Evolutionary conservation across 1,140 invertebrate genomes (phyloP), one percentile per base, ranked within the genome.

Genomic region (Solenopsis invicta): DNA sequence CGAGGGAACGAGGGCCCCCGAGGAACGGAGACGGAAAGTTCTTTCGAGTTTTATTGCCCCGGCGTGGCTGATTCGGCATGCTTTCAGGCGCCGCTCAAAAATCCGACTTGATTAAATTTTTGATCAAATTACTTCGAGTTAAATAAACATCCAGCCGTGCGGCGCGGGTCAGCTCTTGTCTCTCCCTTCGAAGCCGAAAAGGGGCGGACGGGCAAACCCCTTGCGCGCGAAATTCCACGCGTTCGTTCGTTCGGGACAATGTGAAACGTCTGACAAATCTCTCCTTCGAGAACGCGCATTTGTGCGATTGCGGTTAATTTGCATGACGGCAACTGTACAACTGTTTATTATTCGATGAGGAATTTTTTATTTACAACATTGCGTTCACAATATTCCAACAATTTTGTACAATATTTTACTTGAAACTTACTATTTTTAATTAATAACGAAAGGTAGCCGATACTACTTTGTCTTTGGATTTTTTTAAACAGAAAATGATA

Each of bases 31-130:
- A 87, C 80, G 84, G 87, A 56, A 64, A 89, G 91, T 92, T 93
- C 91, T 94, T 92, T 50, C 90, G 87, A 93, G 90, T 95, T 95
- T 95, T 93, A 95, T 93, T 94, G 91, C 90, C 88, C 62, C 84
- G 81, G 77, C 93, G 92, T 93, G 86, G 93, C 90, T 87, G 91
- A 95, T 95, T 95, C 93, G 94, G 91, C 91, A 93, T 93, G 93
- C 93, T 93, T 91, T 66, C 76, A 85, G 89, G 84, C 87, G 90
- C 89, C 88, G 93, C 88, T 95, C 91, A 95, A 95, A 95, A 95
- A 94, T 95, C 89, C 94, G 89, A 94, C 92, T 95, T 95, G 95
- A 95, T 95, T 95, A 95, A 95, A 95, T 95, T 95, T 95, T 95
- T 94, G 93, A 95, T 95, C 94, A 95, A 95, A 95, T 95, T 95